Conservation (phyloP, 2,797 vertebrate species). For the Peromyscus nudipes region DNA sequence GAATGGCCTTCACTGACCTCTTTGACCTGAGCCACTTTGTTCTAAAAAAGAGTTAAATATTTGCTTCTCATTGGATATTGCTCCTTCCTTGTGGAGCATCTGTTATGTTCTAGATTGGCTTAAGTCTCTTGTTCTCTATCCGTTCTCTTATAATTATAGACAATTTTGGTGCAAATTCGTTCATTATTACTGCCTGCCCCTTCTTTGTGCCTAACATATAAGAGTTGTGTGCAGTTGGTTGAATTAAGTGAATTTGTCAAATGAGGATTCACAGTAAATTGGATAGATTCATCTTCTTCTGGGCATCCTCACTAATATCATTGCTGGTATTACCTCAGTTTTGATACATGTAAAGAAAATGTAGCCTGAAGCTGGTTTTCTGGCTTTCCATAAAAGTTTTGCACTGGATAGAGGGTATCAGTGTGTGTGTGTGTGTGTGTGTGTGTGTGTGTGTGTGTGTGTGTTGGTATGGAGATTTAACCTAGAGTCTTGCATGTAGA, state of each 20-base stretch:
- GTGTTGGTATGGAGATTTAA: background rate
- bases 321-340: background rate
- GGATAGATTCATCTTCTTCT: background rate
- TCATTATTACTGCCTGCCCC: background rate
- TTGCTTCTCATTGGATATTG: constrained; percentile 16
- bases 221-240: background rate
- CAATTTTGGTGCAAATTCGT: constrained; percentile 38
- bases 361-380: background rate
- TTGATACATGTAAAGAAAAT: background rate
- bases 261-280: background rate
- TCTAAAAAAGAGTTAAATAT: constrained; percentile 43
- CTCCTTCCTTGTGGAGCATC: background rate
- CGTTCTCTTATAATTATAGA: background rate
- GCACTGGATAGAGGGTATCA: background rate
- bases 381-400: constrained; percentile 46
- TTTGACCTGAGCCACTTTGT: background rate
- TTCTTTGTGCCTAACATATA: background rate
- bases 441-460: background rate
- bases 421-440: background rate
- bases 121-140: constrained; percentile 5
- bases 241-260: constrained; percentile 21
- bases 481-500: no score
- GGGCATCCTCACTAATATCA: background rate
- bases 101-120: background rate
- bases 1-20: background rate